These are phyloP conservation scores for Drosophila peninsularis DNA, from an alignment of 2,888 invertebrate species.

Conservation along the genomic window DNA sequence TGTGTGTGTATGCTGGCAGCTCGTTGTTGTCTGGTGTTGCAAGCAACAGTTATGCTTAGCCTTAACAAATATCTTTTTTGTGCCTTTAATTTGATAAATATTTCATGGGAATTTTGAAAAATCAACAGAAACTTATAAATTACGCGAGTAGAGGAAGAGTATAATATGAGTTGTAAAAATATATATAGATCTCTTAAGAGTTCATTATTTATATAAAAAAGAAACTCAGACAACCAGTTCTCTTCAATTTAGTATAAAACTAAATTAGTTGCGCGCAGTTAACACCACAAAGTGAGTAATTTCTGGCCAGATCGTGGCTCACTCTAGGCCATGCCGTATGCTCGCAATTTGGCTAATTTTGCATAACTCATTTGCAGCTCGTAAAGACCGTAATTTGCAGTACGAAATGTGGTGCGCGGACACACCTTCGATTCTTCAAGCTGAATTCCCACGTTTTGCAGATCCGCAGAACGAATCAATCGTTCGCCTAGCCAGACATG, in stretches of 20 bases:
- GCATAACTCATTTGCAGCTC: constrained; percentile 66
- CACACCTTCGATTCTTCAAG: constrained; percentile 75
- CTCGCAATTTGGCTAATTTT: constrained; percentile 56
- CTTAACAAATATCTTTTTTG: constrained; percentile 28
- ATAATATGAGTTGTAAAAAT: background rate
- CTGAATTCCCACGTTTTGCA: constrained; percentile 77
- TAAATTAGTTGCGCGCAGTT: constrained; percentile 24
- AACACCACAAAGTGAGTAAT: constrained; percentile 22
- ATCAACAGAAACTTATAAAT: background rate
- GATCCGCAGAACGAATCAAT: constrained; percentile 71
- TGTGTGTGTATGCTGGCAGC: background rate
- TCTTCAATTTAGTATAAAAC: background rate
- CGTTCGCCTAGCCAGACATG: constrained; percentile 67
- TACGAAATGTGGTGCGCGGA: constrained; percentile 66
- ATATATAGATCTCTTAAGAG: background rate
- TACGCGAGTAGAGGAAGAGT: background rate
- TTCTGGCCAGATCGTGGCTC: constrained; percentile 12
- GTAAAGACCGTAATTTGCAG: constrained; percentile 68
- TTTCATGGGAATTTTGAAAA: constrained; percentile 2
- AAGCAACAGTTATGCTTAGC: constrained; percentile 27
- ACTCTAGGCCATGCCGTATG: constrained; percentile 20
- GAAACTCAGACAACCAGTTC: no score
- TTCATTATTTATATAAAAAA: no score
- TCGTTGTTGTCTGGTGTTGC: constrained; percentile 10
- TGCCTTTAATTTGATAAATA: constrained; percentile 21